Conservation (phyloP, 2,888 invertebrate species). For the Tetragonisca angustula region DNA sequence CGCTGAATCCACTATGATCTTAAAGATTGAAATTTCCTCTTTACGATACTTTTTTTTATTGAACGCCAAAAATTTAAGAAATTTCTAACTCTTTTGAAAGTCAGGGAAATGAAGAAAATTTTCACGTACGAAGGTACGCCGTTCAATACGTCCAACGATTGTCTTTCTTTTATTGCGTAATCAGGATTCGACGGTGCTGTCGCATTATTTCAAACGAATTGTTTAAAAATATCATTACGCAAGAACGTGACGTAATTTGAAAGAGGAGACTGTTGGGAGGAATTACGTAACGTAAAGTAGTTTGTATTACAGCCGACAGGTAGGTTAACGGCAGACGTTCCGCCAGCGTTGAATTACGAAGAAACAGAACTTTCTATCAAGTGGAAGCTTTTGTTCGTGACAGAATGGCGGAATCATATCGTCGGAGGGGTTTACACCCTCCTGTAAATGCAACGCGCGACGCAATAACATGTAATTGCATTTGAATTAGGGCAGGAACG, state of each 20-base stretch:
- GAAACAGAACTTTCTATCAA: conserved; percentile 46
- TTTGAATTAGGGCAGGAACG: conserved; percentile 37
- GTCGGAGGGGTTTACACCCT: conserved; percentile 13
- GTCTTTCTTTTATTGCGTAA: too few species aligned
- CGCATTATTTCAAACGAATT: too few species aligned
- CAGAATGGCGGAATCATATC: conserved; percentile 11
- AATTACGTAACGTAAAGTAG: conserved; percentile 2
- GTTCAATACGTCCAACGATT: too few species aligned
- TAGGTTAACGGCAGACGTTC: conserved; percentile 29
- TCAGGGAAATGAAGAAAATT: too few species aligned
- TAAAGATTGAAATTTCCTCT: too few species aligned
- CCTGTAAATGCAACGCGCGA: conserved; percentile 20
- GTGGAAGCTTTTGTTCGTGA: conserved; percentile 15
- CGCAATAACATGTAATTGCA: conserved; percentile 49
- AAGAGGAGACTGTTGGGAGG: background rate
- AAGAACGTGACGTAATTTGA: background rate
- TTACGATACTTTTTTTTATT: too few species aligned
- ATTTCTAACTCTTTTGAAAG: too few species aligned
- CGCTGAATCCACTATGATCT: too few species aligned
- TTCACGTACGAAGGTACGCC: too few species aligned
- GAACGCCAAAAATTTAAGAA: too few species aligned
- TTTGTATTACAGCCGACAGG: conserved; percentile 18
- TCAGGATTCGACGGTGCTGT: too few species aligned
- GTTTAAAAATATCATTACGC: background rate
- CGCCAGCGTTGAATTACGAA: conserved; percentile 53